Evolutionary conservation across 2,797 vertebrate species (phyloP).

Genomic region (Notolepis coatsorum): DNA sequence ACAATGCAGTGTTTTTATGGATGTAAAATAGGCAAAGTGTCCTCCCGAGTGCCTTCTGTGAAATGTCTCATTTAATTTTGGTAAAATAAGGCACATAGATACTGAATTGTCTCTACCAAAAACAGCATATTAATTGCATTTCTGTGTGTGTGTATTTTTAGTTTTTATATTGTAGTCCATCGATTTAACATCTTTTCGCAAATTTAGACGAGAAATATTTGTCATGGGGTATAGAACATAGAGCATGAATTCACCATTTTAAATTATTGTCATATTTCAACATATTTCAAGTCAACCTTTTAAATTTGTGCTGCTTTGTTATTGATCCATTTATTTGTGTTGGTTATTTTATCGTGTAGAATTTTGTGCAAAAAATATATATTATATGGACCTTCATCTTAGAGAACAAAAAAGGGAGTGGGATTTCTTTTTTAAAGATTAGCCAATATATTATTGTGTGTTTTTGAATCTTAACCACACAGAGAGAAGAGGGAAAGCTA

Average conservation of each 20-base stretch:
- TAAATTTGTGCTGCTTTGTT: neutral
- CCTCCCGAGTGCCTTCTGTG: conserved; percentile 24
- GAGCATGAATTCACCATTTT: conserved; percentile 18
- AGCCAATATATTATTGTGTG: conserved; percentile 81
- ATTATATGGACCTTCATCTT: conserved; percentile 72
- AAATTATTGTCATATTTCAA: conserved; percentile 29
- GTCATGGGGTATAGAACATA: neutral
- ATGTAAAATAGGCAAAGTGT: too few relatives aligned
- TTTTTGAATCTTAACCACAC: conserved; percentile 33
- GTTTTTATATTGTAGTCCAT: neutral
- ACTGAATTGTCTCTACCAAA: neutral
- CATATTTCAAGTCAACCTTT: conserved; percentile 4
- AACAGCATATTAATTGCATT: neutral
- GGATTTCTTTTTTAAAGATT: conserved; percentile 88
- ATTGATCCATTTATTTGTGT: neutral
- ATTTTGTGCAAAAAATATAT: conserved; percentile 69
- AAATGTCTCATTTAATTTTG: neutral
- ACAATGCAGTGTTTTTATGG: too few relatives aligned
- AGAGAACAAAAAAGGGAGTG: conserved; percentile 59
- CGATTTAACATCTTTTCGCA: neutral
- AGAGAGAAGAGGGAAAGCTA: conserved; percentile 15
- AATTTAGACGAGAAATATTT: neutral
- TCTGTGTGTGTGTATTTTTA: too few relatives aligned
- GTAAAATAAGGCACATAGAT: neutral
- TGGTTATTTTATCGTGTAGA: conserved; percentile 26